phyloP scores from a whole-genome alignment of 2,113 vertebrate genomes.

The Collichthys lucidus region DNA sequence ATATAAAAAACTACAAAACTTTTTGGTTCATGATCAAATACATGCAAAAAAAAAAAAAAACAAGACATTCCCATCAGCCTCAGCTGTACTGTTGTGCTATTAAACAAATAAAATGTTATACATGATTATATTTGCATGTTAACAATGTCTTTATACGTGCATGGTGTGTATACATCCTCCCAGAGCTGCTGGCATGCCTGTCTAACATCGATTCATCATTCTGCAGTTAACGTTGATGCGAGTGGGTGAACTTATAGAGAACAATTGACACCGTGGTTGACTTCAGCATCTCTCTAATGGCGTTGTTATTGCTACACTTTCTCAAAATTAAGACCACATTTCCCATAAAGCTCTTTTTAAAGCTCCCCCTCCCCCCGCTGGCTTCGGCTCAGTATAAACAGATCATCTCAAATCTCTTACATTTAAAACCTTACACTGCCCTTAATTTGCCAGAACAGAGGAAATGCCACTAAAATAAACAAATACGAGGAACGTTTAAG shows the following conservation, averaged over 20 bases:
- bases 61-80: background rate
- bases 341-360: constrained; percentile 7
- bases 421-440: background rate
- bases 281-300: constrained; percentile 4
- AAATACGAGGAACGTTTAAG: background rate
- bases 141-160: too few species aligned
- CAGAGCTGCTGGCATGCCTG: background rate
- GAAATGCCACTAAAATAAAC: background rate
- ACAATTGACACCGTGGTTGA: background rate
- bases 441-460: constrained; percentile 1
- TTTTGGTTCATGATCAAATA: background rate
- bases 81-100: background rate
- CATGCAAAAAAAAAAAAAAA: background rate
- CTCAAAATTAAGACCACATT: constrained; percentile 20
- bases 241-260: constrained; percentile 18
- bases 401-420: background rate
- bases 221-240: constrained; percentile 21
- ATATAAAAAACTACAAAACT: too few species aligned
- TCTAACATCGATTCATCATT: background rate
- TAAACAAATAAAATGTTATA: background rate
- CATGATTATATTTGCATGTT: too few species aligned
- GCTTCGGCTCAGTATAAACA: background rate
- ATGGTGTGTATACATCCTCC: background rate
- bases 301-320: background rate
- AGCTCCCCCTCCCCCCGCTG: too few species aligned